These are phyloP conservation scores for Nemoura dubitans DNA, from an alignment of 2,888 invertebrate genomes.

Conservation along the genomic window DNA sequence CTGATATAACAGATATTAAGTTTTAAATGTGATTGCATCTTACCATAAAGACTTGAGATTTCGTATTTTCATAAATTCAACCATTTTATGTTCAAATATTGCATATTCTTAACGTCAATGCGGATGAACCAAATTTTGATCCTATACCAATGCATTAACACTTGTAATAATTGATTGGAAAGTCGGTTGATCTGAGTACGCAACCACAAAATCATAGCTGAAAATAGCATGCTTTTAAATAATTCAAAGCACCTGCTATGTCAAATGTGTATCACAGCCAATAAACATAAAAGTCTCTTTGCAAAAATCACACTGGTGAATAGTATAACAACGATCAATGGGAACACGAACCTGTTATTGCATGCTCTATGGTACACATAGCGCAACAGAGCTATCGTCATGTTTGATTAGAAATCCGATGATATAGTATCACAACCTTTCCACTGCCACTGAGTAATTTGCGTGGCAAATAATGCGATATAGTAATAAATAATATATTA, in stretches of 20 bases:
- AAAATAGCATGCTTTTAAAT: not conserved
- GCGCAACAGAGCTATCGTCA: not conserved
- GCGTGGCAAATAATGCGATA: not conserved
- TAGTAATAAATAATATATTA: not conserved
- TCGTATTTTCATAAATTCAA: no score
- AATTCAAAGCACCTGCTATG: not conserved
- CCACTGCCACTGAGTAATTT: not conserved
- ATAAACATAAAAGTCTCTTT: not conserved
- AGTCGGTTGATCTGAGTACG: not conserved
- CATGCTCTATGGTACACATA: not conserved
- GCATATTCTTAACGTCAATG: no score
- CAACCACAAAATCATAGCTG: not conserved
- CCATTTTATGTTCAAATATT: no score
- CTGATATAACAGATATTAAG: no score
- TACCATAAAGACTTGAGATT: no score
- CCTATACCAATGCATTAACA: not conserved
- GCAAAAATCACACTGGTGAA: not conserved
- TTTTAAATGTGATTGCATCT: no score
- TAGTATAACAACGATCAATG: not conserved
- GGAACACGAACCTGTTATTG: not conserved
- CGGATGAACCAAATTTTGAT: no score
- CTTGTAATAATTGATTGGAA: not conserved
- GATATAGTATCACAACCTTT: not conserved
- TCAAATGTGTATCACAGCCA: not conserved
- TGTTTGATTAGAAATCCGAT: not conserved